A percentile compares a stretch with the other conserved stretches of the same genome.
phyloP scores from a whole-genome alignment of 2,888 invertebrate species.

The Calameuta filiformis region DNA sequence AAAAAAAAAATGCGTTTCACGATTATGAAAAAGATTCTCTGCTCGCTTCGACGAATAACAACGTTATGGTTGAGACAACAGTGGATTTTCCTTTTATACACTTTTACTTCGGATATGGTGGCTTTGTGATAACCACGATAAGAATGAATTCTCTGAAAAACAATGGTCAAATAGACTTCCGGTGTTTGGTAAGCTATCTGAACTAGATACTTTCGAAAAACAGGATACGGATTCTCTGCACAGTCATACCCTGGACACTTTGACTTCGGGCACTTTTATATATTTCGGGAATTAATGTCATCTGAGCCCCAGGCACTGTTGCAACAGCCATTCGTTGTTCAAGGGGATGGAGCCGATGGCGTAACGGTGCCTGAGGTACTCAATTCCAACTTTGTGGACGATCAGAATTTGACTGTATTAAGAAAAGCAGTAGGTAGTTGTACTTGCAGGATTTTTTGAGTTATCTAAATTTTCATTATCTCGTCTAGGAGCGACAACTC shows the following conservation, averaged over 20 bases:
- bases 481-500: background rate
- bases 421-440: background rate
- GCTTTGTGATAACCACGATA: background rate
- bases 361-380: too few species aligned
- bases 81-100: background rate
- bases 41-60: background rate
- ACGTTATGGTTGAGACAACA: background rate
- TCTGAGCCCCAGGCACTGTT: too few species aligned
- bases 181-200: background rate
- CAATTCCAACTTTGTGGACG: too few species aligned
- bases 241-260: too few species aligned
- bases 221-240: background rate
- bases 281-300: too few species aligned
- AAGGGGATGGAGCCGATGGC: too few species aligned
- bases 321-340: too few species aligned
- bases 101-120: background rate
- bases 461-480: background rate
- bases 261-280: too few species aligned
- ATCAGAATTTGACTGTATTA: background rate
- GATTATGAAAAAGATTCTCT: background rate
- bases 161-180: background rate
- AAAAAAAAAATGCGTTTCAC: background rate
- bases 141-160: background rate
- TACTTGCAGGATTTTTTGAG: background rate
- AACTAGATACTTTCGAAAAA: background rate